A percentile compares a stretch with the other conserved stretches of the same genome.
These are phyloP conservation scores for Microcebus murinus DNA, from an alignment of 2,113 vertebrate genomes.

Conservation along the genomic window DNA sequence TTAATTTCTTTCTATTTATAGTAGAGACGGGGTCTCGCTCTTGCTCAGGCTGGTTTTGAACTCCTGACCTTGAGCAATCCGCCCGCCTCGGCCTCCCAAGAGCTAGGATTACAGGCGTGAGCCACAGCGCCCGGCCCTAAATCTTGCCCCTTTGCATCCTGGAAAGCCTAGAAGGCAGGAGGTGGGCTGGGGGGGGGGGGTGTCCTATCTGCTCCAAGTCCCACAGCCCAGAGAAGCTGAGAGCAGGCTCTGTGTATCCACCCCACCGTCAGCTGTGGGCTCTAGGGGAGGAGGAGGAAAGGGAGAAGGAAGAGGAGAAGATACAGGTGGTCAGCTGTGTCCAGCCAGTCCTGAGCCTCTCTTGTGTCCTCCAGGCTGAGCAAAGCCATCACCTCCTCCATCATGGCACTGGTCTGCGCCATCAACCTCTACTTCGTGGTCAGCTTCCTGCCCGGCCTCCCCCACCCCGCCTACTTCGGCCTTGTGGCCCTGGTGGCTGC, in stretches of 20 bases:
- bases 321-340: neutral
- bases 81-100: too few relatives aligned
- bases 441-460: conserved; percentile 81
- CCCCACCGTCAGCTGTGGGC: neutral
- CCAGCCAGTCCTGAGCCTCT: neutral
- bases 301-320: neutral
- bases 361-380: conserved; percentile 64
- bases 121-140: too few relatives aligned
- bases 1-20: too few relatives aligned
- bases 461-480: conserved; percentile 73
- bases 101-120: too few relatives aligned
- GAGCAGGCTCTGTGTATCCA: neutral
- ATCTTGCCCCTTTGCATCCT: neutral
- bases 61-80: too few relatives aligned
- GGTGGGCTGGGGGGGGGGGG: too few relatives aligned
- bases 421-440: conserved; percentile 87
- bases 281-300: neutral
- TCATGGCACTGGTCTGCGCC: conserved; percentile 80
- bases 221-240: neutral
- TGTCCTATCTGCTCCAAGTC: neutral
- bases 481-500: conserved; percentile 74
- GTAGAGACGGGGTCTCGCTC: too few relatives aligned
- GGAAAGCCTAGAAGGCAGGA: neutral
- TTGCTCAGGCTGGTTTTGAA: too few relatives aligned
- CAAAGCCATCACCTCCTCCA: conserved; percentile 82